A percentile compares a stretch with the other conserved stretches of the same genome.
Evolutionary conservation across 1,140 invertebrate genomes (phyloP).

Genomic region (Bathynomus jamesi): DNA sequence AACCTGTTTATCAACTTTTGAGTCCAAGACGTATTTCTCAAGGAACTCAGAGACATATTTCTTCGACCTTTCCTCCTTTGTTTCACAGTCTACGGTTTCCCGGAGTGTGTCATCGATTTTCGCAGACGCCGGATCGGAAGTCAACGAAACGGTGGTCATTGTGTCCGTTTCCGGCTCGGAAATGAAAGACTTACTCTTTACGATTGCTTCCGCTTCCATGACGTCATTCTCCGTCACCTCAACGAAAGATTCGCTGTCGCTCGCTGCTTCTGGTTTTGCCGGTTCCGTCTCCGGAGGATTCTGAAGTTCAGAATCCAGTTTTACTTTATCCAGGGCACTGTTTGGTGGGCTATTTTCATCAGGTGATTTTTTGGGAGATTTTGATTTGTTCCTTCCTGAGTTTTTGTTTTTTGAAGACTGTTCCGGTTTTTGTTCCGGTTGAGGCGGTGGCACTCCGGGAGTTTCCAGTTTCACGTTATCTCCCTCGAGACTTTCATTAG

Average conservation of each 20-base stretch:
- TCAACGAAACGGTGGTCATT: conserved; percentile 53
- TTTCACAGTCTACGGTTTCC: neutral
- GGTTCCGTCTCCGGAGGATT: neutral
- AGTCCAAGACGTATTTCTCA: conserved; percentile 58
- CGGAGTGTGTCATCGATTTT: neutral
- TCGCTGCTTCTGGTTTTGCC: neutral
- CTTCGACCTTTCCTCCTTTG: conserved; percentile 38
- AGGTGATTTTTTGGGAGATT: neutral
- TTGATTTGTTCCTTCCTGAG: neutral
- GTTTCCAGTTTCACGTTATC: too few species aligned
- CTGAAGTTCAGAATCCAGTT: neutral
- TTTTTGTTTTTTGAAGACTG: neutral
- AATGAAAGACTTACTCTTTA: conserved; percentile 46
- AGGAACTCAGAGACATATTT: conserved; percentile 56
- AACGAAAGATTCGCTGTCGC: neutral
- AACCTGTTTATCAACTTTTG: conserved; percentile 51
- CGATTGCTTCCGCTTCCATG: neutral
- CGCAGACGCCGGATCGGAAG: conserved; percentile 30
- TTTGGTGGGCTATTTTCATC: neutral
- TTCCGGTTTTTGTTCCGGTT: neutral
- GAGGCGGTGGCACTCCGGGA: too few species aligned
- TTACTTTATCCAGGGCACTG: neutral
- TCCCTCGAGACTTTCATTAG: neutral
- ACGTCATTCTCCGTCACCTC: neutral
- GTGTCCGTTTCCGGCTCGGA: conserved; percentile 52